These are phyloP conservation scores for Drosophila oshimai DNA, from an alignment of 1,140 invertebrate genomes.

Conservation along the genomic window DNA sequence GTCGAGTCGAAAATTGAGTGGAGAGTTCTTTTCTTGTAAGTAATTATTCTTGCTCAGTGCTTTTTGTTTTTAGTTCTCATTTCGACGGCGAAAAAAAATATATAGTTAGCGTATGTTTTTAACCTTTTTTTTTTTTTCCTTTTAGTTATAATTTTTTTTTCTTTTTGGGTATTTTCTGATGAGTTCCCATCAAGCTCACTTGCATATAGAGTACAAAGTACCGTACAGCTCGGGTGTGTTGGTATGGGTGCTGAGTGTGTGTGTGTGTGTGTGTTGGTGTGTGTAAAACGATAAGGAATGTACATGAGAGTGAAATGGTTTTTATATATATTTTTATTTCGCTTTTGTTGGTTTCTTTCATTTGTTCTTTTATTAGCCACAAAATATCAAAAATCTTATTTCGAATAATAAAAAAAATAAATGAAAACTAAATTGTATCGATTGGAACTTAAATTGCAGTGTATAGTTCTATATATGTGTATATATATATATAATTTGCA, in stretches of 20 bases:
- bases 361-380: slow-evolving; percentile 24
- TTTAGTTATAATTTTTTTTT: slow-evolving; percentile 14
- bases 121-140: slow-evolving; percentile 32
- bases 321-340: slow-evolving; percentile 41
- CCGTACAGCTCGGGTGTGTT: slow-evolving; percentile 18
- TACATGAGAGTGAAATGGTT: slow-evolving; percentile 51
- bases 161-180: slow-evolving; percentile 32
- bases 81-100: slow-evolving; percentile 44
- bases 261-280: slow-evolving; percentile 2
- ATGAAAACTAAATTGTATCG: slow-evolving; percentile 57
- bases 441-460: slow-evolving; percentile 79
- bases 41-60: slow-evolving; percentile 61
- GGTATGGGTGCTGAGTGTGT: slow-evolving; percentile 8
- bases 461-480: slow-evolving; percentile 20
- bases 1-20: slow-evolving; percentile 39
- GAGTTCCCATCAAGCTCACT: slow-evolving; percentile 42
- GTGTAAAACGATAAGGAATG: slow-evolving; percentile 30
- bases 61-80: slow-evolving; percentile 46
- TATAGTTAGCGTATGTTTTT: slow-evolving; percentile 44
- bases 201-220: slow-evolving; percentile 40
- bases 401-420: slow-evolving; percentile 34
- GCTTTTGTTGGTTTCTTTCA: slow-evolving; percentile 34
- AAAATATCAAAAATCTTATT: slow-evolving; percentile 35
- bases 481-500: slow-evolving; percentile 29
- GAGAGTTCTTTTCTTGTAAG: slow-evolving; percentile 39